Percentiles rank a stretch among this genome's conserved stretches.
Evolutionary conservation across 2,888 invertebrate genomes (phyloP).

Genomic region (Stenodema calcarata): DNA sequence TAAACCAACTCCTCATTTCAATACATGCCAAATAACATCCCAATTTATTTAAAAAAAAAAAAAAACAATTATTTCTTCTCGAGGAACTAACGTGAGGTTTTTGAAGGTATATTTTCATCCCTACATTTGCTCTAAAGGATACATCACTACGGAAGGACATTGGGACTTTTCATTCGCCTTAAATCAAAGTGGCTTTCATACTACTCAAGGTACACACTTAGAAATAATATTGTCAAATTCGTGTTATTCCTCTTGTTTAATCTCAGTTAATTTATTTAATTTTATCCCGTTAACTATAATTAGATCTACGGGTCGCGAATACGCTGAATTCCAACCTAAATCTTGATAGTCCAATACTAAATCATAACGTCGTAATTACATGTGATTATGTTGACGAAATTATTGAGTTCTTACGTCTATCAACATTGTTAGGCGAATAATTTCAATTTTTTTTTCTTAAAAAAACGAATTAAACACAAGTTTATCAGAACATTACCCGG

Average conservation of each 20-base stretch:
- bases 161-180: not conserved
- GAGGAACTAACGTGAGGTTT: not conserved
- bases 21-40: not conserved
- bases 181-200: not conserved
- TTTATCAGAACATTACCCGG: not conserved
- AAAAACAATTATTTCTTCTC: not conserved
- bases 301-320: not conserved
- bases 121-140: not conserved
- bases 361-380: not conserved
- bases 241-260: not conserved
- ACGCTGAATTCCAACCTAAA: not conserved
- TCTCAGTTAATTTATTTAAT: too few relatives aligned
- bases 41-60: not conserved
- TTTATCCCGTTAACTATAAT: not conserved
- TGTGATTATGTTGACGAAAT: not conserved
- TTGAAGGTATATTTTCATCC: not conserved
- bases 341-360: not conserved
- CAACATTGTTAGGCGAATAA: not conserved
- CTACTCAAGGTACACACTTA: not conserved
- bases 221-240: slow-evolving; percentile 44
- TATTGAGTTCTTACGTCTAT: not conserved
- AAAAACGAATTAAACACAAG: not conserved
- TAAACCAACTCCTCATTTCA: too few relatives aligned
- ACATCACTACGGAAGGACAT: not conserved
- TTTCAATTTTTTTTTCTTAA: not conserved